Conservation (phyloP, 2,113 vertebrate genomes). For the Anser cygnoides region DNA sequence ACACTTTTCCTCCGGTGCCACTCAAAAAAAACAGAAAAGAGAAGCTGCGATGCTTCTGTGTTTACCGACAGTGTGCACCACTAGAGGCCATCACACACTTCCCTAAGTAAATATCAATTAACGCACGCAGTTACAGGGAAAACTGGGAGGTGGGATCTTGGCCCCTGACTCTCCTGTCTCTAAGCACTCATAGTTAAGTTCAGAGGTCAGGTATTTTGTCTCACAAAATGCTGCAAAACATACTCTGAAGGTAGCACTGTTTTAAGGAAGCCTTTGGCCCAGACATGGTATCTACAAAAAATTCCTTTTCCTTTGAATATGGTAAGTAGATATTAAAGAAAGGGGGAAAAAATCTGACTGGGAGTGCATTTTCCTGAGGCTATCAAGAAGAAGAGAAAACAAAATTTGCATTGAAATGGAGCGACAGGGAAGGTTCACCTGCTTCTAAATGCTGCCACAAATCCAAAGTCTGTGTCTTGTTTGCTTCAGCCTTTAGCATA, state of each 20-base stretch:
- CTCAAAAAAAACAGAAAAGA: constrained; percentile 24
- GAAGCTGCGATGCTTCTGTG: background rate
- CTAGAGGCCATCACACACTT: constrained; percentile 47
- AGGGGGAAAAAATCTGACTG: background rate
- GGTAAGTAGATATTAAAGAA: background rate
- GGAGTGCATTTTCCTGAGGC: rapidly evolving
- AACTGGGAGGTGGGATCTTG: background rate
- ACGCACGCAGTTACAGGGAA: background rate
- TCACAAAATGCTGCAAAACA: background rate
- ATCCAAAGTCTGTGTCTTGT: background rate
- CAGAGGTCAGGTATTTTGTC: background rate
- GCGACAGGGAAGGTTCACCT: background rate
- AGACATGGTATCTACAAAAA: background rate
- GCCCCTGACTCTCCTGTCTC: background rate
- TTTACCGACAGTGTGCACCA: background rate
- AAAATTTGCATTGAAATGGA: background rate
- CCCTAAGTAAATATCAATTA: constrained; percentile 43
- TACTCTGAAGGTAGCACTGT: background rate
- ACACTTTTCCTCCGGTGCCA: background rate
- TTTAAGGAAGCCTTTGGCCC: background rate
- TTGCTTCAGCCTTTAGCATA: background rate
- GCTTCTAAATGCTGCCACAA: background rate
- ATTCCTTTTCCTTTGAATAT: background rate
- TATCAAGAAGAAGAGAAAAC: background rate
- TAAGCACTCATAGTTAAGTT: background rate